phyloP scores from a whole-genome alignment of 1,140 invertebrate species.

The Diprion similis region DNA sequence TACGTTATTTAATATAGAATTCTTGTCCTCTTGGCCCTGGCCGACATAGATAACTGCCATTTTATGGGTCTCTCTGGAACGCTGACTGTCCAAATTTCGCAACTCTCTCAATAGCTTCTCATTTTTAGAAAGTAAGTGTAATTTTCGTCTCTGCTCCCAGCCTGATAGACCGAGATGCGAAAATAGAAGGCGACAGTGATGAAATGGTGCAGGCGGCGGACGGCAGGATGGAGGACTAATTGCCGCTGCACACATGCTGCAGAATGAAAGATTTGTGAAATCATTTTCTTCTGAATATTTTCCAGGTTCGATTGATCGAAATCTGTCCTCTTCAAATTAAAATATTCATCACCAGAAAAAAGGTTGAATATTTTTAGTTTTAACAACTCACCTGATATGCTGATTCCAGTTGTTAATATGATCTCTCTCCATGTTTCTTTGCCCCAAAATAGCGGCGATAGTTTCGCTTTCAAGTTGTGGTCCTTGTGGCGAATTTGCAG shows the following conservation, averaged over 20 bases:
- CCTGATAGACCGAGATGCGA: constrained; percentile 89
- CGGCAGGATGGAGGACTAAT: constrained; percentile 48
- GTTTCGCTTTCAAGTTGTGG: constrained; percentile 80
- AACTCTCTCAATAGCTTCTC: constrained; percentile 91
- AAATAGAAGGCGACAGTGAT: constrained; percentile 86
- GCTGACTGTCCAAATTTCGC: constrained; percentile 90
- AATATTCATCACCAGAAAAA: background rate
- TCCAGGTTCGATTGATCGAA: constrained; percentile 10
- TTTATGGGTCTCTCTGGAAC: constrained; percentile 96
- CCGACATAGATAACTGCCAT: constrained; percentile 98
- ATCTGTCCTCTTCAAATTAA: constrained; percentile 3
- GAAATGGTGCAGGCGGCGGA: constrained; percentile 70
- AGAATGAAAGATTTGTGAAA: constrained; percentile 15
- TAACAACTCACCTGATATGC: constrained; percentile 45
- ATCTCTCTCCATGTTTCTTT: constrained; percentile 79
- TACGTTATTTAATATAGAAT: constrained; percentile 79
- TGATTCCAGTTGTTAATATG: constrained; percentile 65
- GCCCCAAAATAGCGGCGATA: constrained; percentile 82
- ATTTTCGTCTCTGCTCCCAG: constrained; percentile 85
- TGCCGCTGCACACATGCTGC: constrained; percentile 47
- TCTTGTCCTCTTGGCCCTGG: constrained; percentile 96
- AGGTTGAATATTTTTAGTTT: background rate
- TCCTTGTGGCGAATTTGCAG: constrained; percentile 72
- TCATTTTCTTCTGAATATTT: background rate
- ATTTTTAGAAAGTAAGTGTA: constrained; percentile 89